These are phyloP conservation scores for Drosophila mulleri DNA, from an alignment of 2,888 invertebrate genomes.

Conservation along the genomic window DNA sequence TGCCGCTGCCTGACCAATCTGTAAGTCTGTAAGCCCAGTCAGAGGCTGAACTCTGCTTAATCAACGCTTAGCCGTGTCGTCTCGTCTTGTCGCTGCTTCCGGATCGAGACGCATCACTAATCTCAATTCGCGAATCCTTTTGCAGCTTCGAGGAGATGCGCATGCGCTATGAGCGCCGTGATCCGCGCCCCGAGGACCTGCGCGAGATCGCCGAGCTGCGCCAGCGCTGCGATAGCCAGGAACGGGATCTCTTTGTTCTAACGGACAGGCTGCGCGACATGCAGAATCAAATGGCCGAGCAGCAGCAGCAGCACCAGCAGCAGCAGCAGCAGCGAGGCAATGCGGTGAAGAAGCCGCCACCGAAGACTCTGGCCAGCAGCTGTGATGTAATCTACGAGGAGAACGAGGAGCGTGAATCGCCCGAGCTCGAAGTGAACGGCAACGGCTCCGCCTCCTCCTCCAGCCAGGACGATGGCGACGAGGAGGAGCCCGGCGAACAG, in stretches of 20 bases:
- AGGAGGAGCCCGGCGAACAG: constrained; percentile 50
- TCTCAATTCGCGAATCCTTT: background rate
- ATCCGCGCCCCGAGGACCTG: constrained; percentile 87
- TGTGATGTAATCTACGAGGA: constrained; percentile 85
- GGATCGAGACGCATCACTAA: background rate
- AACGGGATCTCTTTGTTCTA: constrained; percentile 86
- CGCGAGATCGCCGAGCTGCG: constrained; percentile 86
- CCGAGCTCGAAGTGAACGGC: constrained; percentile 50
- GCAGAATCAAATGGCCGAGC: constrained; percentile 86
- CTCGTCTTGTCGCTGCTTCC: constrained; percentile 14
- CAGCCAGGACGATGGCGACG: constrained; percentile 36
- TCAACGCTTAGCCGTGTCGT: constrained; percentile 66
- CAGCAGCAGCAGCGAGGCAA: constrained; percentile 54
- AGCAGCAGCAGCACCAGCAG: constrained; percentile 66
- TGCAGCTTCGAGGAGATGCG: constrained; percentile 87
- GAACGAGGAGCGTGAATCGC: constrained; percentile 83
- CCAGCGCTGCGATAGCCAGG: constrained; percentile 87
- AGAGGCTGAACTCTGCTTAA: background rate
- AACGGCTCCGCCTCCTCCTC: constrained; percentile 21
- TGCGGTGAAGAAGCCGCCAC: constrained; percentile 82
- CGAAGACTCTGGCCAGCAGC: constrained; percentile 84
- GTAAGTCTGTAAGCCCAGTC: constrained; percentile 83
- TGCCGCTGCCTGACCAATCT: constrained; percentile 87
- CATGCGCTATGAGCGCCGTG: constrained; percentile 87
- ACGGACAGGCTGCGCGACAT: constrained; percentile 87